A percentile compares a stretch with the other conserved stretches of the same genome.
Conservation (phyloP, 1,140 invertebrate species). For the Heliconius hermathena region DNA sequence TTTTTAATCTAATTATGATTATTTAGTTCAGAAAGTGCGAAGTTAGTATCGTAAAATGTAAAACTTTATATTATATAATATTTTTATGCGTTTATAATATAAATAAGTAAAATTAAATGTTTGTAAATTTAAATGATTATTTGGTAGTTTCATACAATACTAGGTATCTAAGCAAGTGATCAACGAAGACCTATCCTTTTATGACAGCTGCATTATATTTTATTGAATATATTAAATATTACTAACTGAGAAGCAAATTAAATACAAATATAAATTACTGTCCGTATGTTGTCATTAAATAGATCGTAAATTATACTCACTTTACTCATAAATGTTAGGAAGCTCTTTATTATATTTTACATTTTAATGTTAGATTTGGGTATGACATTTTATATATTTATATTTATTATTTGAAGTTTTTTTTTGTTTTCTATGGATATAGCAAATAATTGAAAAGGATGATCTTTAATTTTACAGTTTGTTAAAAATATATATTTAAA, state of each 20-base stretch:
- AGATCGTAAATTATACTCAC: constrained; percentile 42
- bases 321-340: constrained; percentile 41
- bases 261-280: constrained; percentile 43
- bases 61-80: neutral
- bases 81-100: neutral
- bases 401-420: constrained; percentile 8
- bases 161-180: neutral
- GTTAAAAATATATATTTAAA: no score
- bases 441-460: neutral
- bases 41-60: neutral
- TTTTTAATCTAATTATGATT: neutral
- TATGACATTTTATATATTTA: constrained; percentile 23
- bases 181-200: neutral
- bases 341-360: constrained; percentile 34
- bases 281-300: constrained; percentile 38
- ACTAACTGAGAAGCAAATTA: constrained; percentile 36
- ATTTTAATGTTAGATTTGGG: constrained; percentile 29
- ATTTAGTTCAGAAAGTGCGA: neutral
- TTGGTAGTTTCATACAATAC: no score
- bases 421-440: neutral
- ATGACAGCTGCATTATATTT: neutral
- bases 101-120: no score
- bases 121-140: no score
- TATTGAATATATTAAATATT: neutral
- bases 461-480: neutral